Conservation (phyloP, 2,797 vertebrate species). For the Masticophis lateralis region DNA sequence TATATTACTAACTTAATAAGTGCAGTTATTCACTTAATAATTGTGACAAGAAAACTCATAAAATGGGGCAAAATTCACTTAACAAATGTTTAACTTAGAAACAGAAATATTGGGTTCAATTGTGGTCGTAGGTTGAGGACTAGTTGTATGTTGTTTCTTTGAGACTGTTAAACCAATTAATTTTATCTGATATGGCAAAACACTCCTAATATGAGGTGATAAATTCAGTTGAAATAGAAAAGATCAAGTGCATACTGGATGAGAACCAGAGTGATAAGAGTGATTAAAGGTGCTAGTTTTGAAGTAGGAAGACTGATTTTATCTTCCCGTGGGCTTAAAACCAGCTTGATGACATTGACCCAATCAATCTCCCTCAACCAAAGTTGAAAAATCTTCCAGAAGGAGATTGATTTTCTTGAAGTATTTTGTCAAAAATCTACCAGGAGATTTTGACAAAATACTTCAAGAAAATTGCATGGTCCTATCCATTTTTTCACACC, state of each 20-base stretch:
- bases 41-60: neutral
- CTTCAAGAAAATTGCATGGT: neutral
- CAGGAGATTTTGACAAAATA: neutral
- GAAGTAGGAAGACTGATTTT: neutral
- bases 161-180: neutral
- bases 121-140: neutral
- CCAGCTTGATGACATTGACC: neutral
- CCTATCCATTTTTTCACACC: neutral
- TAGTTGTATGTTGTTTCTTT: neutral
- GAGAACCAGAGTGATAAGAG: neutral
- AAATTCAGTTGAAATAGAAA: neutral
- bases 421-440: too few species aligned
- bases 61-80: neutral
- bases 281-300: neutral
- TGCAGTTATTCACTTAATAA: neutral
- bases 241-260: too few species aligned
- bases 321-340: neutral
- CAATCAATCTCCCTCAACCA: neutral
- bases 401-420: neutral
- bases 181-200: neutral
- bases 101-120: neutral
- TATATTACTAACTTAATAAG: neutral
- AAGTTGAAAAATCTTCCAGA: neutral
- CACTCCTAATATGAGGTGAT: neutral
- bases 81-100: neutral